These are phyloP conservation scores for Melanotaenia boesemani DNA, from an alignment of 2,797 vertebrate genomes.

Conservation along the genomic window DNA sequence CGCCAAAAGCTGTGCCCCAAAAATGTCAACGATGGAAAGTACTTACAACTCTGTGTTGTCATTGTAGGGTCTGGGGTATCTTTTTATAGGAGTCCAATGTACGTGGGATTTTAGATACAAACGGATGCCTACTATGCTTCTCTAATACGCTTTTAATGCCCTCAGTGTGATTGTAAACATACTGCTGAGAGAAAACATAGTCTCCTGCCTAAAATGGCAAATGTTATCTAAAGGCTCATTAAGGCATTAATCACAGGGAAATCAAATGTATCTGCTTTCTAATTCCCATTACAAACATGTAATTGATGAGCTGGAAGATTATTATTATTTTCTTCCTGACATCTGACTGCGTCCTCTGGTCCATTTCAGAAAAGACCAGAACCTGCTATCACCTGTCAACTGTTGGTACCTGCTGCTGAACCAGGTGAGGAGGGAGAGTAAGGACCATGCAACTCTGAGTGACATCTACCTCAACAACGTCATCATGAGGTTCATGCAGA, in stretches of 20 bases:
- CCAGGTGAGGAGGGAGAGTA: constrained; percentile 98
- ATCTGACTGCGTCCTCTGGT: constrained; percentile 1
- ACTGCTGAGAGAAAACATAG: not conserved
- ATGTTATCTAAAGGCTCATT: not conserved
- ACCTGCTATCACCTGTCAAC: constrained; percentile 96
- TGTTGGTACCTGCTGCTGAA: constrained; percentile 99
- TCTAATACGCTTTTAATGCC: constrained; percentile 1
- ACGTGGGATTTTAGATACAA: constrained; percentile 66
- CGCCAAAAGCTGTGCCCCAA: constrained; percentile 66
- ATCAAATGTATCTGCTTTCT: not conserved
- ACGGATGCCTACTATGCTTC: constrained; percentile 56
- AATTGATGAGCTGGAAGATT: not conserved
- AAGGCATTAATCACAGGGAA: not conserved
- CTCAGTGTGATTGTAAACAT: not conserved
- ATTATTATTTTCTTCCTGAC: not conserved
- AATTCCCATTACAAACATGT: not conserved
- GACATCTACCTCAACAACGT: constrained; percentile 99
- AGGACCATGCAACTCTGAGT: constrained; percentile 96
- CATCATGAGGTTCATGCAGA: constrained; percentile 99
- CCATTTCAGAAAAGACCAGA: constrained; percentile 94
- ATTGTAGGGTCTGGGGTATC: constrained; percentile 43
- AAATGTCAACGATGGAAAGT: constrained; percentile 65
- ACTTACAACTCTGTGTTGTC: constrained; percentile 42
- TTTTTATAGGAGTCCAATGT: constrained; percentile 41
- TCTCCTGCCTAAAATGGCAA: too few species aligned